Conservation (phyloP, 2,888 invertebrate genomes). For the Eumerus sabulonum region DNA sequence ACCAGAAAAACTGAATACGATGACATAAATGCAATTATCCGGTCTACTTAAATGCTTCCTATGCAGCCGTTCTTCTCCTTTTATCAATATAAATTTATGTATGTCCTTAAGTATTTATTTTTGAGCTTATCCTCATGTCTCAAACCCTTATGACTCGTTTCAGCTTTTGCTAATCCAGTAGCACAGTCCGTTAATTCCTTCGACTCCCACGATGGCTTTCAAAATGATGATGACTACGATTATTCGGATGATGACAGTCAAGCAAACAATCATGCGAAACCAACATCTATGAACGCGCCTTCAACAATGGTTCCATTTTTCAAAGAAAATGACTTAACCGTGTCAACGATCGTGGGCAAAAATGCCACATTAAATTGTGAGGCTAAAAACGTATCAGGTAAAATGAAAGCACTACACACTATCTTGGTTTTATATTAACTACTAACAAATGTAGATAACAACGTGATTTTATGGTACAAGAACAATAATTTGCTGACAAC, state of each 20-base stretch:
- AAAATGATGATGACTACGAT: constrained; percentile 53
- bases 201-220: constrained; percentile 14
- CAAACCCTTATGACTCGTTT: neutral
- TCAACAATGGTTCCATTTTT: constrained; percentile 33
- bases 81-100: too few relatives aligned
- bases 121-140: too few relatives aligned
- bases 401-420: neutral
- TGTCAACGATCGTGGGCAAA: constrained; percentile 36
- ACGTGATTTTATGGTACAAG: constrained; percentile 72
- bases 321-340: constrained; percentile 23
- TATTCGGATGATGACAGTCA: constrained; percentile 51
- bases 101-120: too few relatives aligned
- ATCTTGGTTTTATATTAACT: too few relatives aligned
- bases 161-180: constrained; percentile 32
- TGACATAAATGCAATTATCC: too few relatives aligned
- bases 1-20: too few relatives aligned
- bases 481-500: constrained; percentile 65
- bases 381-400: constrained; percentile 49
- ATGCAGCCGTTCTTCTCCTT: too few relatives aligned
- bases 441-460: constrained; percentile 29
- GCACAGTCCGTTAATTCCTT: constrained; percentile 4
- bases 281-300: constrained; percentile 7
- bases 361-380: constrained; percentile 37
- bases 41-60: too few relatives aligned
- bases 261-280: constrained; percentile 23